A percentile compares a stretch with the other conserved stretches of the same genome.
Evolutionary conservation across 2,888 invertebrate species (phyloP).

Genomic region (Melolontha melolontha): DNA sequence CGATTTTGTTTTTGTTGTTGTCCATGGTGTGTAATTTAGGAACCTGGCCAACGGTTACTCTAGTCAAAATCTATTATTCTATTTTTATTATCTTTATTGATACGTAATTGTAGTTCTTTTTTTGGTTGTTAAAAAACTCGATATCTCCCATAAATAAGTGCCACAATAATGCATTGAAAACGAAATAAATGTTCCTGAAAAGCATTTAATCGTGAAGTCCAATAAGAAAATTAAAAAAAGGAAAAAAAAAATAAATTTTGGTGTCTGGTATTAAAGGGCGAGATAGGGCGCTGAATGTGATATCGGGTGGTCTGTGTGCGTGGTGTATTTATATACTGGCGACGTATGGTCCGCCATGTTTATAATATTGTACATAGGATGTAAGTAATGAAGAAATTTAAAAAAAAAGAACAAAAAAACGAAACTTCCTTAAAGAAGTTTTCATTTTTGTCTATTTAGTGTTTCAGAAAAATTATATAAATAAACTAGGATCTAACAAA

Average conservation of each 20-base stretch:
- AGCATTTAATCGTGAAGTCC: conserved; percentile 62
- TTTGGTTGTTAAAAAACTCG: conserved; percentile 54
- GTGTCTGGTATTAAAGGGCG: conserved; percentile 65
- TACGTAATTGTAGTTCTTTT: conserved; percentile 44
- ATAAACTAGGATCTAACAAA: conserved; percentile 58
- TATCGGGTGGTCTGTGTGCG: conserved; percentile 58
- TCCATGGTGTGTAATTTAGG: conserved; percentile 16
- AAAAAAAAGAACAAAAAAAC: conserved; percentile 32
- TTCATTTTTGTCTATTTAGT: conserved; percentile 42
- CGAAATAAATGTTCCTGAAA: conserved; percentile 66
- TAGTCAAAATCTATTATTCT: conserved; percentile 48
- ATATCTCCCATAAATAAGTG: conserved; percentile 65
- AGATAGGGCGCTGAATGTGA: conserved; percentile 62
- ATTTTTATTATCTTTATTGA: conserved; percentile 38
- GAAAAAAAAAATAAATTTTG: conserved; percentile 44
- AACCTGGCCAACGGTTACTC: conserved; percentile 42
- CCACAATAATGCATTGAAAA: conserved; percentile 45
- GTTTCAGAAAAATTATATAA: conserved; percentile 40
- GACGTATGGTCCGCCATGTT: conserved; percentile 52
- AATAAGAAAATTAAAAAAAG: conserved; percentile 43
- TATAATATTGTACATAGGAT: conserved; percentile 50
- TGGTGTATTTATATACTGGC: conserved; percentile 45
- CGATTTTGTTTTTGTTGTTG: conserved; percentile 37
- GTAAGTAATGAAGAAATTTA: conserved; percentile 44
- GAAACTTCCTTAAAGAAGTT: conserved; percentile 39